A percentile compares a stretch with the other conserved stretches of the same genome.
phyloP scores from a whole-genome alignment of 1,140 invertebrate species.

The Patella vulgata region DNA sequence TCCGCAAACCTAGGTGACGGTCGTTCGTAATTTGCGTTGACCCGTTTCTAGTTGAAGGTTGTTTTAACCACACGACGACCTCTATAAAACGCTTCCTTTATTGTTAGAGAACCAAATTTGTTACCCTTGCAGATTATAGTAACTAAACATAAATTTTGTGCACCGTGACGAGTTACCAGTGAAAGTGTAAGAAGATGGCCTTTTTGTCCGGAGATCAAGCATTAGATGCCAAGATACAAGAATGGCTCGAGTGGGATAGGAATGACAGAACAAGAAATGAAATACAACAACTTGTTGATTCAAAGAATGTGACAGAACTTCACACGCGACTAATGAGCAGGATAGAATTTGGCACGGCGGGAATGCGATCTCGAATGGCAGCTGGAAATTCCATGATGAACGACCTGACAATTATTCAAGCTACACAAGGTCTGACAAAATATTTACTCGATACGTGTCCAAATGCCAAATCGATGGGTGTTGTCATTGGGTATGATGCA shows the following conservation, averaged over 20 bases:
- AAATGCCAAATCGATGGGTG: slow-evolving; percentile 68
- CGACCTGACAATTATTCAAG: slow-evolving; percentile 96
- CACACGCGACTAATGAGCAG: slow-evolving; percentile 73
- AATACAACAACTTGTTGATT: slow-evolving; percentile 69
- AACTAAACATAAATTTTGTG: no score
- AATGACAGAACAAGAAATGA: slow-evolving; percentile 69
- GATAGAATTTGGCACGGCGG: slow-evolving; percentile 89
- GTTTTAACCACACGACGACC: no score
- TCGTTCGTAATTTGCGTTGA: no score
- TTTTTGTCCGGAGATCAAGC: no score
- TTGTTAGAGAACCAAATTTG: no score
- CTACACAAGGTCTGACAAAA: slow-evolving; percentile 82
- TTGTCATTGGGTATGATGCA: slow-evolving; percentile 95
- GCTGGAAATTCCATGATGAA: slow-evolving; percentile 95
- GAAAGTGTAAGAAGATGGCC: no score
- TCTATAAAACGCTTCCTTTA: no score
- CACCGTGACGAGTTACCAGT: no score
- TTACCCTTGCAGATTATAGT: no score
- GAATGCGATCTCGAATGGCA: slow-evolving; percentile 84
- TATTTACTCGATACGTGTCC: slow-evolving; percentile 76
- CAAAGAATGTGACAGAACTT: slow-evolving; percentile 69
- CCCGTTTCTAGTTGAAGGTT: no score
- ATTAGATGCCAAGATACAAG: no score
- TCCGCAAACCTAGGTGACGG: no score
- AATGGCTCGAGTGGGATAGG: slow-evolving; percentile 54